Base-by-base conservation (phyloP, 2,797 vertebrate species). In the Pyrocephalus nanus region DNA sequence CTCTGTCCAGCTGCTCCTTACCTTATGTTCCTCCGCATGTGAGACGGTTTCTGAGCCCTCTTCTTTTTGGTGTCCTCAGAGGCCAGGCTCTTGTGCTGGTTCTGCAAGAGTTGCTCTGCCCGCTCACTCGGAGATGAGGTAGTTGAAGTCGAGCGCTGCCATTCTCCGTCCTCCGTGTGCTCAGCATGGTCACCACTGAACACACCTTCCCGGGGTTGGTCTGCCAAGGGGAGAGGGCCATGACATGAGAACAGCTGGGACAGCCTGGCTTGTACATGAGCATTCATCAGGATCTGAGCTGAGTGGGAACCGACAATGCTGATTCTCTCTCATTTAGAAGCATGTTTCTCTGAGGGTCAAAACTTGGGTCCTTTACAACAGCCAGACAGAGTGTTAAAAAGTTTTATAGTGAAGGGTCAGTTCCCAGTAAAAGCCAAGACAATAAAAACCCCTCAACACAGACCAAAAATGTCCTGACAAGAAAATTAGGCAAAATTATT, bases 21-120 rank as follows among this genome's bases (percentile, higher is more conserved):
- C 99, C 99, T 98, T 97, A 99, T 99, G 96, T 99, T 99, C 95
- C 99, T 99, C 97, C 99, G 99, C 99, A 99, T 98, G 97, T 99
- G 99, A 97, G 98, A 97, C 82, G 99, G 98, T 96, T 99, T 99
- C 96, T 98, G 98, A 97, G 98, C 97, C 96, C 98, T 98, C 96
- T 98, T 99, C 98, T 99, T 99, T 98, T 99, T 99, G 97, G 98
- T 98, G 95, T 98, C 98, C 92, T 98, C 98, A 54, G 98, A 97
- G 86, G 97, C 97, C 96, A 98, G 95, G 96, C 98, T 98, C 97
- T 98, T 97, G 96, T 98, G 98, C 92, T 98, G 96, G 83, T 98
- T 98, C 97, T 87, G 98, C 96, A 98, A 98, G 54, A 89, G 98
- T 96, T 96, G 97, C 96, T 98, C 98, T 92, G 98, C 98, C 96